Evolutionary conservation across 2,113 vertebrate genomes (phyloP), one percentile per base, ranked within the genome.

Genomic region (Eleginops maclovinus): DNA sequence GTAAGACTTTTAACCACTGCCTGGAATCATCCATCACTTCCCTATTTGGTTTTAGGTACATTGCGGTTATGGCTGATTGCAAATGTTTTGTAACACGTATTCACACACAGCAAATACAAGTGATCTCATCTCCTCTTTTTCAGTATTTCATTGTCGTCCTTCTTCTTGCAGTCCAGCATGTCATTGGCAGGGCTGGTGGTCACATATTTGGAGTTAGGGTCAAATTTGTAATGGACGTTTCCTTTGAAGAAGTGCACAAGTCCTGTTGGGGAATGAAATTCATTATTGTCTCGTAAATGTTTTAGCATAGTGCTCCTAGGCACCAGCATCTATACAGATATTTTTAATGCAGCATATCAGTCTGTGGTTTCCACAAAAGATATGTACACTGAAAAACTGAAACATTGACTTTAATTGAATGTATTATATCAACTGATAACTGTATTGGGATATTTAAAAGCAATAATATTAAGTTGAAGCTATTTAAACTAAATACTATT

Each of bases 211-310:
- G 47, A 62, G 40, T 26, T 17, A 2, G 22, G n/a, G 79, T 93
- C 85, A 6, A 72, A 92, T 44, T 61, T 84, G 77, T 88, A 88
- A 51, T 72, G 13, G 0, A 82, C 11, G 26, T 85, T 87, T 69
- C 90, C 87, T 3, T 71, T 79, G 78, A 94, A 93, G 84, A 93
- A 85, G 50, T 88, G 84, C 3, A 91, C 58, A 10, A 69, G 77
- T 19, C 75, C 92, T 93, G 87, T 64, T n/a, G 4, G 24, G 12
- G 17, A 59, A 63, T 58, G 2, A 70, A 61, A 55, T 12, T 11
- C 1, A 26, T 51, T n/a, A 54, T 22, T 44, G 50, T 26, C 4
- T 11, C 4, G 7, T 36, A 1, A 9, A 8, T 36, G 1, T 36
- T 8, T 36, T 36, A 49, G 21, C 14, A 16, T n/a, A 21, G 64